These are phyloP conservation scores for Heloderma charlesbogerti DNA, from an alignment of 2,113 vertebrate genomes.

Conservation along the genomic window DNA sequence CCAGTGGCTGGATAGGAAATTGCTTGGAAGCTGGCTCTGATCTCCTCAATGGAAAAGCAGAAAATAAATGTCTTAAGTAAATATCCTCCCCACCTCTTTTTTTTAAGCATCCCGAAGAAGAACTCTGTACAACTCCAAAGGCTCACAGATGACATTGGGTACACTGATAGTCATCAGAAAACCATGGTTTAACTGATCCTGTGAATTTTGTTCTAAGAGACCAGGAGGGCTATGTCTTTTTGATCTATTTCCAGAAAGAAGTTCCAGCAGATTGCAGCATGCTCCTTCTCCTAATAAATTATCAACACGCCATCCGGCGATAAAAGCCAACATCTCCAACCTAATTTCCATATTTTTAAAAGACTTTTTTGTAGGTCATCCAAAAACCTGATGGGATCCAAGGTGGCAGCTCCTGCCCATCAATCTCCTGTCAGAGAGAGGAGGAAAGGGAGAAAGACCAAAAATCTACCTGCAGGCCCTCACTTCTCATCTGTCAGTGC, in stretches of 20 bases:
- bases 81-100: not conserved
- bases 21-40: not conserved
- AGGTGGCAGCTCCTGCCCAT: conserved; percentile 29
- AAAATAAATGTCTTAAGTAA: not conserved
- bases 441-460: conserved; percentile 9
- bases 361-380: conserved; percentile 43
- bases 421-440: conserved; percentile 13
- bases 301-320: conserved; percentile 1
- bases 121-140: not conserved
- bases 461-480: not conserved
- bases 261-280: conserved; percentile 29
- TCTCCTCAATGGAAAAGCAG: not conserved
- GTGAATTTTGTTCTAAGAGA: not conserved
- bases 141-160: not conserved
- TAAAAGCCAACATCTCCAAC: conserved; percentile 58
- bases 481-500: not conserved
- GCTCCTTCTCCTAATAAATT: conserved; percentile 50
- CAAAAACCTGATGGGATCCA: conserved; percentile 53
- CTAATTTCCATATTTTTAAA: conserved; percentile 55
- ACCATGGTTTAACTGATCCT: not conserved
- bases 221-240: not conserved
- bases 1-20: not conserved
- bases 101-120: not conserved
- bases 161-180: not conserved
- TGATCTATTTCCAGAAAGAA: conserved; percentile 46